Evolutionary conservation across 2,797 vertebrate genomes (phyloP).

Genomic region (Tenualosa ilisha): DNA sequence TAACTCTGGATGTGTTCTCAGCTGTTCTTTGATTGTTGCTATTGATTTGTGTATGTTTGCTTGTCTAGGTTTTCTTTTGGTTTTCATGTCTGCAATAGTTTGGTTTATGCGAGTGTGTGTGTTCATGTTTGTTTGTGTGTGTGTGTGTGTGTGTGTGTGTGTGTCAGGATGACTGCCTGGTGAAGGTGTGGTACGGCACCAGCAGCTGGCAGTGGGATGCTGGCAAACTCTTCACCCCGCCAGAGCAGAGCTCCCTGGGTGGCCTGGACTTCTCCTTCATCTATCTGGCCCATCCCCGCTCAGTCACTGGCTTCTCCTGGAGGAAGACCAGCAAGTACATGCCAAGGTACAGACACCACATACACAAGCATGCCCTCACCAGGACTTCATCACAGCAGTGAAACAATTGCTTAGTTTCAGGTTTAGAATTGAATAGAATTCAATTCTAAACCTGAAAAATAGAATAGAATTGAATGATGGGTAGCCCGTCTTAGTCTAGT

Average conservation of each 20-base stretch:
- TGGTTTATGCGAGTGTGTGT: no score
- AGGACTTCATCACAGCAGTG: not conserved
- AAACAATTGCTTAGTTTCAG: no score
- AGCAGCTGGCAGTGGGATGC: slow-evolving; percentile 86
- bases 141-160: not conserved
- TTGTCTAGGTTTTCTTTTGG: no score
- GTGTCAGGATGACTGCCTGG: slow-evolving; percentile 90
- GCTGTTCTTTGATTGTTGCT: no score
- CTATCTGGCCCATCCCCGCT: slow-evolving; percentile 95
- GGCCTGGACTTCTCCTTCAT: slow-evolving; percentile 92
- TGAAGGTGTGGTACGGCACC: slow-evolving; percentile 96
- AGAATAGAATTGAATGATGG: not conserved
- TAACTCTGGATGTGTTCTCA: no score
- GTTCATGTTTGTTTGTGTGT: no score
- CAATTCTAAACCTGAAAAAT: no score
- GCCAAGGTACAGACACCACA: slow-evolving; percentile 78
- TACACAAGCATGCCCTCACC: not conserved
- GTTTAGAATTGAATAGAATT: no score
- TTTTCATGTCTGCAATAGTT: no score
- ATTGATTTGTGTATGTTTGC: no score
- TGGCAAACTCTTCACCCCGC: slow-evolving; percentile 74
- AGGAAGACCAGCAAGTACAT: slow-evolving; percentile 96
- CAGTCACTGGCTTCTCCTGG: slow-evolving; percentile 95
- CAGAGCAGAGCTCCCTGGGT: slow-evolving; percentile 75
- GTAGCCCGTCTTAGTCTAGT: not conserved